These are phyloP conservation scores for Oenanthe oenanthe DNA, from an alignment of 2,113 vertebrate species.

Conservation along the genomic window DNA sequence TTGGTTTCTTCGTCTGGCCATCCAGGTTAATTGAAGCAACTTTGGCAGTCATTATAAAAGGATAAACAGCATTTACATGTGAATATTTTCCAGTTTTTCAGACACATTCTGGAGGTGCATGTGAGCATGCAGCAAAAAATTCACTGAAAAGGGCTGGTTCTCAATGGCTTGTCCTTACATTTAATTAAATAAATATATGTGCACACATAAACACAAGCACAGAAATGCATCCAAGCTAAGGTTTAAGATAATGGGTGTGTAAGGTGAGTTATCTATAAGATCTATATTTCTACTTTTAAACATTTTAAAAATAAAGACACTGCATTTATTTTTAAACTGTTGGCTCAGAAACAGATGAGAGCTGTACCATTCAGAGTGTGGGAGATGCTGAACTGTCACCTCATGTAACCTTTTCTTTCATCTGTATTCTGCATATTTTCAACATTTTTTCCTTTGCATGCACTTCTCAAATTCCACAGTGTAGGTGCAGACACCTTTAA, in stretches of 20 bases:
- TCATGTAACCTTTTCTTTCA: background rate
- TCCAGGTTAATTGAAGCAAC: slow-evolving; percentile 34
- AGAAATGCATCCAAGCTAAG: background rate
- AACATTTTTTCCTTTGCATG: background rate
- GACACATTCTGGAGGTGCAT: background rate
- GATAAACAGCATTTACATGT: background rate
- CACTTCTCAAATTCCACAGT: background rate
- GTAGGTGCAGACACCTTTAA: background rate
- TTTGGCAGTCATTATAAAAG: slow-evolving; percentile 1
- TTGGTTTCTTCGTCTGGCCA: background rate
- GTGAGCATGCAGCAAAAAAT: background rate
- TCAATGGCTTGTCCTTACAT: background rate
- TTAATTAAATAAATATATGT: background rate
- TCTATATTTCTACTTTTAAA: background rate
- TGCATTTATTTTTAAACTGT: slow-evolving; percentile 24
- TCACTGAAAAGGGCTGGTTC: background rate
- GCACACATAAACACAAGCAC: background rate
- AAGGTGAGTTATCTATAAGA: background rate
- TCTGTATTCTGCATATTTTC: background rate
- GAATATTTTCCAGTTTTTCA: background rate
- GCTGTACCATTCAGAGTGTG: background rate
- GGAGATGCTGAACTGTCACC: background rate
- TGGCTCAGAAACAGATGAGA: background rate
- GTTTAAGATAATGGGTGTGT: background rate
- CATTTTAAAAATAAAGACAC: background rate